These are phyloP conservation scores for Phylloscopus trochiloides DNA, from an alignment of 2,113 vertebrate genomes.

Conservation along the genomic window DNA sequence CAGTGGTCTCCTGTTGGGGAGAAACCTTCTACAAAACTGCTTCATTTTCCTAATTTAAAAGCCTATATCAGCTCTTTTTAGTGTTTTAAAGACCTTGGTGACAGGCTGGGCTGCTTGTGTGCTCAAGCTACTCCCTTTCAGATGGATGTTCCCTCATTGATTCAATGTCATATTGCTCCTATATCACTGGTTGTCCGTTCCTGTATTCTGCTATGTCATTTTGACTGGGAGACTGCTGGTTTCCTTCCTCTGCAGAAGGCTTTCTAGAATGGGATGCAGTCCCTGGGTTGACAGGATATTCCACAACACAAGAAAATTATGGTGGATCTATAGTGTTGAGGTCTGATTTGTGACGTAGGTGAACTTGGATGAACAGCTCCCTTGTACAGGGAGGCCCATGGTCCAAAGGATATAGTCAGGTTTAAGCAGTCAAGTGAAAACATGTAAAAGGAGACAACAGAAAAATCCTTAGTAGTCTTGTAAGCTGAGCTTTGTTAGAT, in stretches of 20 bases:
- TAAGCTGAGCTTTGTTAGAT: neutral
- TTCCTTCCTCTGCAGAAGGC: neutral
- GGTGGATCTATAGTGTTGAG: neutral
- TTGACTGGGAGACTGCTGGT: neutral
- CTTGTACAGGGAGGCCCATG: neutral
- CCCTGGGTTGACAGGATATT: neutral
- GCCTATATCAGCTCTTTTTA: neutral
- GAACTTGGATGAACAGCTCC: neutral
- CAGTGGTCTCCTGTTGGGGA: neutral
- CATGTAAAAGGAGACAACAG: neutral
- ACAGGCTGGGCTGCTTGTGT: neutral
- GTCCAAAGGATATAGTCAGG: neutral
- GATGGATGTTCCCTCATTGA: fast-evolving
- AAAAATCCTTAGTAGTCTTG: neutral
- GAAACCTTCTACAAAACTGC: neutral
- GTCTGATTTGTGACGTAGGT: neutral
- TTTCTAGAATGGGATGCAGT: neutral
- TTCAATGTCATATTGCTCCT: neutral
- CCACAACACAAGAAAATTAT: neutral
- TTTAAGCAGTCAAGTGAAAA: neutral
- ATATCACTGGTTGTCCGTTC: neutral
- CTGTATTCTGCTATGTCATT: neutral
- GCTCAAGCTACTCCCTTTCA: neutral
- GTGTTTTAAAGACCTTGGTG: neutral
- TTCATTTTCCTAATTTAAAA: neutral